These are phyloP conservation scores for Xylophagus ater DNA, from an alignment of 2,888 invertebrate species.

Conservation along the genomic window DNA sequence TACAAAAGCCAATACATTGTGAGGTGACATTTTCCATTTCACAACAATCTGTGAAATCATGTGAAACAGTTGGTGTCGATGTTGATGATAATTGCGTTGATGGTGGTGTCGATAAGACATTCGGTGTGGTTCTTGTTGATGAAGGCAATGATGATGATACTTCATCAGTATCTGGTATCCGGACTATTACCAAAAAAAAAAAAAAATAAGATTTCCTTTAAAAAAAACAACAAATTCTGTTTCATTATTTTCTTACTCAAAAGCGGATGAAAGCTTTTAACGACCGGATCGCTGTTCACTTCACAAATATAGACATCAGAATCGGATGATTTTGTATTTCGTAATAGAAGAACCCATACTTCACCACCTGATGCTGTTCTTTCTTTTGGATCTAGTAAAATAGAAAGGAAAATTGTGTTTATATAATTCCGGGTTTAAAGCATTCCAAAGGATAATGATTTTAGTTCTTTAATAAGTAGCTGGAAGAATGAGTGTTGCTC, in stretches of 20 bases:
- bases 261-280: slow-evolving; percentile 67
- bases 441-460: too few species aligned
- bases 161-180: slow-evolving; percentile 11
- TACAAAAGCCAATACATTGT: slow-evolving; percentile 70
- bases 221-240: too few species aligned
- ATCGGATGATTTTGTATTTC: slow-evolving; percentile 55
- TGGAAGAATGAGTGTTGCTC: not conserved
- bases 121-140: not conserved
- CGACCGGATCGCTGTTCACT: slow-evolving; percentile 67
- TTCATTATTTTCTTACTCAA: slow-evolving; percentile 62
- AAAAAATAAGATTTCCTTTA: too few species aligned
- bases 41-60: slow-evolving; percentile 77
- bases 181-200: too few species aligned
- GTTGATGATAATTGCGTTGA: slow-evolving; percentile 10
- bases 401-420: slow-evolving; percentile 11
- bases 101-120: not conserved
- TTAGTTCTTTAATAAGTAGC: slow-evolving; percentile 4
- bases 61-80: slow-evolving; percentile 41
- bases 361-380: slow-evolving; percentile 53
- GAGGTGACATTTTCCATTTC: slow-evolving; percentile 55
- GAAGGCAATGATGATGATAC: slow-evolving; percentile 14
- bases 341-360: slow-evolving; percentile 75
- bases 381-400: slow-evolving; percentile 29
- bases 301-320: slow-evolving; percentile 74
- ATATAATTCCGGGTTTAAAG: too few species aligned